These are phyloP conservation scores for Boleophthalmus pectinirostris DNA, from an alignment of 2,113 vertebrate genomes.

Conservation along the genomic window DNA sequence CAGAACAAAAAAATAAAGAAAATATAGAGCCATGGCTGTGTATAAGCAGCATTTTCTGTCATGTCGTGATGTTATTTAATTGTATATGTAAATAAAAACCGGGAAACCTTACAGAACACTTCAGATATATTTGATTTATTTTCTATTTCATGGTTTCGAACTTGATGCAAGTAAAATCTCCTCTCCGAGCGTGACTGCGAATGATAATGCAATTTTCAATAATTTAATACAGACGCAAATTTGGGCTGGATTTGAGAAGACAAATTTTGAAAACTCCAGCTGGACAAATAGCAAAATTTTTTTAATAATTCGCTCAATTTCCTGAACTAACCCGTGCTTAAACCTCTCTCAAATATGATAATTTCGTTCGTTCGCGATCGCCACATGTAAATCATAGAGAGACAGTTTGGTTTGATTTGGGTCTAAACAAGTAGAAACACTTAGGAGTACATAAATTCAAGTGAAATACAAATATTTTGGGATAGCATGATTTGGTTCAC, in stretches of 20 bases:
- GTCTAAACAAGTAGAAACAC: not conserved
- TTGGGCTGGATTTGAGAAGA: not conserved
- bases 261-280: not conserved
- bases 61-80: not conserved
- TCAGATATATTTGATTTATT: not conserved
- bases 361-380: not conserved
- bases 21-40: not conserved
- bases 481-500: slow-evolving; percentile 26
- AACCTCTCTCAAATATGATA: not conserved
- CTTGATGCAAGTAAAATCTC: not conserved
- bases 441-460: slow-evolving; percentile 10
- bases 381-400: not conserved
- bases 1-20: not conserved
- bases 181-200: not conserved
- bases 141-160: not conserved
- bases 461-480: slow-evolving; percentile 16
- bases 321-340: not conserved
- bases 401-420: not conserved
- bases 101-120: not conserved
- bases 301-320: not conserved
- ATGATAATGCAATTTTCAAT: not conserved
- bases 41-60: not conserved
- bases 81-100: not conserved
- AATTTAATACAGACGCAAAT: slow-evolving; percentile 26
- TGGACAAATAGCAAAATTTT: not conserved